A percentile compares a stretch with the other conserved stretches of the same genome.
phyloP scores from a whole-genome alignment of 2,113 vertebrate species.

The Varanus komodoensis region DNA sequence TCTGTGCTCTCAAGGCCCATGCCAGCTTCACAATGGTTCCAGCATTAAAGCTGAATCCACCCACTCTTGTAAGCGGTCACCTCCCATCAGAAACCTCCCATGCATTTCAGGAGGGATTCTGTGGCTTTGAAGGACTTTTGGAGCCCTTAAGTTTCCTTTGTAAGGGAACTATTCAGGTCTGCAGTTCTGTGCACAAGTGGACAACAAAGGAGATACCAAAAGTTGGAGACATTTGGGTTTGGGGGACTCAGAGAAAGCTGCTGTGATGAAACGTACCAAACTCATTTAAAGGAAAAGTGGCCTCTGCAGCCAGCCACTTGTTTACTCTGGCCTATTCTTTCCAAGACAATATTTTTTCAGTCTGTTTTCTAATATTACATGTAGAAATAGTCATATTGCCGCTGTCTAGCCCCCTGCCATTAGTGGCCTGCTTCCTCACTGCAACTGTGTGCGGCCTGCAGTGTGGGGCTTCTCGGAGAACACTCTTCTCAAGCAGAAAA shows the following conservation, averaged over 20 bases:
- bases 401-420: background rate
- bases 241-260: background rate
- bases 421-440: background rate
- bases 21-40: background rate
- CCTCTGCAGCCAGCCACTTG: slow-evolving; percentile 23
- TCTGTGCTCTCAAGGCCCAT: background rate
- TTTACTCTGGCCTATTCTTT: slow-evolving; percentile 15
- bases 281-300: background rate
- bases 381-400: slow-evolving; percentile 23
- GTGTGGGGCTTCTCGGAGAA: background rate
- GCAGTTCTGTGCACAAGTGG: background rate
- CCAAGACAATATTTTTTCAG: slow-evolving; percentile 7
- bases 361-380: slow-evolving; percentile 22
- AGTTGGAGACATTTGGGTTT: background rate
- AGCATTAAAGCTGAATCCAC: background rate
- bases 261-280: background rate
- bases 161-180: background rate
- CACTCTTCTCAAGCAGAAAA: background rate
- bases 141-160: background rate
- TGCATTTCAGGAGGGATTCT: slow-evolving; percentile 7
- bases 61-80: background rate
- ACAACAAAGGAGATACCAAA: background rate
- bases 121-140: slow-evolving; percentile 16
- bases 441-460: background rate
- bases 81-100: background rate